These are phyloP conservation scores for Anableps anableps DNA, from an alignment of 2,797 vertebrate species.

Conservation along the genomic window DNA sequence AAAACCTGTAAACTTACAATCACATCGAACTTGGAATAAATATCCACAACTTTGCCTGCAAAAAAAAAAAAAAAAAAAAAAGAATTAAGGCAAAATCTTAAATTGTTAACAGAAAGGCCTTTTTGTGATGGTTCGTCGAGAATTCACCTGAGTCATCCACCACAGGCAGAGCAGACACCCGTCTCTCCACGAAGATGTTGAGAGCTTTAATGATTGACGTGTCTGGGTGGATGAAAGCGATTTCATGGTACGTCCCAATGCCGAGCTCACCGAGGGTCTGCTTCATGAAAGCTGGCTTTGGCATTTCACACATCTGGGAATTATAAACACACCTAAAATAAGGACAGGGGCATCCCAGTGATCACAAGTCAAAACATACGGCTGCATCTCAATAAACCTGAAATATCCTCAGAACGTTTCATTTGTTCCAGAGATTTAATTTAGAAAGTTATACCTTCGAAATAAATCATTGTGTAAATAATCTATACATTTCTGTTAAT, in stretches of 20 bases:
- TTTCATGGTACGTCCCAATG: conserved; percentile 94
- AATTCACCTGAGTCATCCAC: conserved; percentile 91
- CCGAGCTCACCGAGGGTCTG: conserved; percentile 94
- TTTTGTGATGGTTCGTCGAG: not conserved
- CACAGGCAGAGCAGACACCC: conserved; percentile 95
- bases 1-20: conserved; percentile 88
- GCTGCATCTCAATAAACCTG: too few species aligned
- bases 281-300: conserved; percentile 99
- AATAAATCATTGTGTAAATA: too few species aligned
- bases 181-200: conserved; percentile 96
- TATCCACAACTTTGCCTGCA: conserved; percentile 98
- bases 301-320: conserved; percentile 95
- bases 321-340: conserved; percentile 15
- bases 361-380: not conserved
- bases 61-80: conserved; percentile 39
- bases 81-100: not conserved
- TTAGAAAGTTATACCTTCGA: too few species aligned
- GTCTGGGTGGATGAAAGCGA: conserved; percentile 97
- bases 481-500: too few species aligned
- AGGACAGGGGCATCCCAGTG: not conserved
- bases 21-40: conserved; percentile 99
- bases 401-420: too few species aligned
- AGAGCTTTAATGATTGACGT: conserved; percentile 99
- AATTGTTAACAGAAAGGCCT: conserved; percentile 17
- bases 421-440: too few species aligned